Conservation (phyloP, 2,113 vertebrate species). For the Oncorhynchus mykiss region DNA sequence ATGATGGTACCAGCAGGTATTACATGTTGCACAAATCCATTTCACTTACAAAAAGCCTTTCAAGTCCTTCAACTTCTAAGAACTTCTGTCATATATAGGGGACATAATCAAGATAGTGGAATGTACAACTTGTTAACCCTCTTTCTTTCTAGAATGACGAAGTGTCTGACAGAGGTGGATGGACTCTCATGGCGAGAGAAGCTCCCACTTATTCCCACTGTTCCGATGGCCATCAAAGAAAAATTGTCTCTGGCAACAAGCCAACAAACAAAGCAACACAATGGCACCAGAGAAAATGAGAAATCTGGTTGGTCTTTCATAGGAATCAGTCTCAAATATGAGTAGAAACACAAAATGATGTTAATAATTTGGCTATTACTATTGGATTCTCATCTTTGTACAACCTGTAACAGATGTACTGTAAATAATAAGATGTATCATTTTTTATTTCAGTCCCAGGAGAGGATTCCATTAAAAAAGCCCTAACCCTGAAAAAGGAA, state of each 20-base stretch:
- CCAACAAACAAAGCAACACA: slow-evolving; percentile 41
- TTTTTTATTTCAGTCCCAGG: slow-evolving; percentile 40
- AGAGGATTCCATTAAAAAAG: slow-evolving; percentile 71
- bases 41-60: too few relatives aligned
- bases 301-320: slow-evolving; percentile 33
- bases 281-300: slow-evolving; percentile 32
- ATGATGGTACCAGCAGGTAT: slow-evolving; percentile 90
- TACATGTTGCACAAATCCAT: too few relatives aligned
- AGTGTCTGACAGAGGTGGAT: slow-evolving; percentile 82
- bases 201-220: slow-evolving; percentile 83
- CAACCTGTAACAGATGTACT: background rate
- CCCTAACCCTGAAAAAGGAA: slow-evolving; percentile 83
- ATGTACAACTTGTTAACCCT: background rate
- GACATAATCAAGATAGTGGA: background rate
- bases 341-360: too few relatives aligned
- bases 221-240: slow-evolving; percentile 81
- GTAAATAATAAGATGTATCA: background rate
- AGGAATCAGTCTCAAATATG: too few relatives aligned
- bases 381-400: too few relatives aligned
- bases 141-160: slow-evolving; percentile 82
- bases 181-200: slow-evolving; percentile 87
- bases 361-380: too few relatives aligned
- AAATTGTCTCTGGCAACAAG: slow-evolving; percentile 61
- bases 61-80: too few relatives aligned
- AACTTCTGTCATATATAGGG: background rate